Evolutionary conservation across 2,797 vertebrate species (phyloP).

Genomic region (Peromyscus aztecus): DNA sequence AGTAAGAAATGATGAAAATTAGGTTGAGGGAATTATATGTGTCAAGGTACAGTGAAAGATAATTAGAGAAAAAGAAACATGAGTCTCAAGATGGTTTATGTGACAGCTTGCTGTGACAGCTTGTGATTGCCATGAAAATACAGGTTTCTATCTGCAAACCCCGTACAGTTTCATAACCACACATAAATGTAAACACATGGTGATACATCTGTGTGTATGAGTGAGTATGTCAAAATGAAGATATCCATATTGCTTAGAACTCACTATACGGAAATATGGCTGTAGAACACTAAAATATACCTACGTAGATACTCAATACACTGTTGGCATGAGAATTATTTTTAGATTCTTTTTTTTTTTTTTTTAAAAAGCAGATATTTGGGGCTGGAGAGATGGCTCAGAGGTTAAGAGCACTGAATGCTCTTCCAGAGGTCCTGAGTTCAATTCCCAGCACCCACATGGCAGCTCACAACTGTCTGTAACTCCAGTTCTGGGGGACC

Average conservation of each 20-base stretch:
- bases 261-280: not conserved
- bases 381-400: too few relatives aligned
- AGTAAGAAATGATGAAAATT: slow-evolving; percentile 12
- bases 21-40: not conserved
- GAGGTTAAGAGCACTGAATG: too few relatives aligned
- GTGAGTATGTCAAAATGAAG: not conserved
- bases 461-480: too few relatives aligned
- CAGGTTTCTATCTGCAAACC: slow-evolving; percentile 14
- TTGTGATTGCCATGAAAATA: slow-evolving; percentile 6
- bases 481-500: too few relatives aligned
- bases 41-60: slow-evolving; percentile 31
- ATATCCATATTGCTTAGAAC: not conserved
- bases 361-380: not conserved
- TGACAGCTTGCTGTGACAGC: not conserved
- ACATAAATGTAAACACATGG: not conserved
- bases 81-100: not conserved
- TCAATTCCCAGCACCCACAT: too few relatives aligned
- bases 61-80: not conserved
- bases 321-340: not conserved
- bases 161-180: not conserved
- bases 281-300: not conserved
- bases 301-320: too few relatives aligned
- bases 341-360: not conserved
- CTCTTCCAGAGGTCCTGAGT: too few relatives aligned
- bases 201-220: not conserved